Base-by-base conservation (phyloP, 1,140 invertebrate species). In the Lepidurus packardi region DNA sequence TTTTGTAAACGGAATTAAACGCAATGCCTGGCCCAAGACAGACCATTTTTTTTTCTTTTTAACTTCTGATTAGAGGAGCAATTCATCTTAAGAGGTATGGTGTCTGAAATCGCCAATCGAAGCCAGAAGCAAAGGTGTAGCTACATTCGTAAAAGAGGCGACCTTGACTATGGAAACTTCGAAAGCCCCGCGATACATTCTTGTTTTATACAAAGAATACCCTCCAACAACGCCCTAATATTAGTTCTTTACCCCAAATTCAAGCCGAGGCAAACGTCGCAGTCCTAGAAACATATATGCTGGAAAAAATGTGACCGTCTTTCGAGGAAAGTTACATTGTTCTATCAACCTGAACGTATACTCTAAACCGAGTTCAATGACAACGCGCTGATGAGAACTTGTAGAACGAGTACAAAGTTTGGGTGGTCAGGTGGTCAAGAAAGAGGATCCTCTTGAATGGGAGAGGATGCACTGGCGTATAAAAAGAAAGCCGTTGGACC, bases 51-150 rank as follows among this genome's bases (percentile, higher is more conserved):
- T 34, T 34, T 34, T 34, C 34, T 34, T 34, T 4, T 4, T 34
- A 34, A 34, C 34, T 34, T 34, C 34, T 34, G 4, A 34, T 34
- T 34, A 34, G 34, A 34, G 3, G 25, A 34, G 4, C 34, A 34
- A 34, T 34, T 34, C 2, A 34, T 34, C 2, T 34, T 34, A 34
- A 34, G 34, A 34, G 34, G 34, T 34, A 34, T 4, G 34, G 4
- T 34, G 34, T 34, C 21, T 65, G 45, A 10, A 47, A 47, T 47
- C 45, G 13, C 16, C 16, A 65, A 9, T 65, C 53, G 13, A 16
- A 65, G 53, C 53, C 21, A n/a, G 16, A 65, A 65, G 53, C 53
- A 65, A 65, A 65, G 53, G 53, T 16, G 53, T 65, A n/a, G 53
- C 13, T 65, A 47, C 8, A n/a, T 11, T 65, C 53, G 13, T 65